A percentile compares a stretch with the other conserved stretches of the same genome.
These are phyloP conservation scores for Alouatta palliata DNA, from an alignment of 2,113 vertebrate genomes.

Conservation along the genomic window DNA sequence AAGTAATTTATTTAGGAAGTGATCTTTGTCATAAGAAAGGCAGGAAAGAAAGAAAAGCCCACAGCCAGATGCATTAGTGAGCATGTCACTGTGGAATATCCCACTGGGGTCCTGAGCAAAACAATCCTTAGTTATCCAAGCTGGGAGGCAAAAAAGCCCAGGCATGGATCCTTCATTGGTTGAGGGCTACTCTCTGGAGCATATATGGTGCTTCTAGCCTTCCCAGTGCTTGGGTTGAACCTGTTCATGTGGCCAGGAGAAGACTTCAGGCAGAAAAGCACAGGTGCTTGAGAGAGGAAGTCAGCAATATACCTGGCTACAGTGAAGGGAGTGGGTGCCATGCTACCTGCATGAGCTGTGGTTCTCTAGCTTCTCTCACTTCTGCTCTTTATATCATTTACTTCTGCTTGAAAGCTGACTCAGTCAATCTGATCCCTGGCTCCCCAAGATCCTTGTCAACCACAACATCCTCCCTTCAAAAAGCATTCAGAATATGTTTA, in stretches of 20 bases:
- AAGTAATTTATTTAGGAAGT: not conserved
- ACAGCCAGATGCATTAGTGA: not conserved
- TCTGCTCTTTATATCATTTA: not conserved
- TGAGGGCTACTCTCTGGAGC: not conserved
- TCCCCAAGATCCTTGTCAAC: not conserved
- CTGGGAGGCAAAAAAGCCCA: not conserved
- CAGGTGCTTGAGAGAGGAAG: not conserved
- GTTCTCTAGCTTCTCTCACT: not conserved
- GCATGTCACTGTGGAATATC: fast-evolving
- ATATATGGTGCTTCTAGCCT: not conserved
- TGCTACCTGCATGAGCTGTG: fast-evolving
- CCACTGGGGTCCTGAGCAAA: not conserved
- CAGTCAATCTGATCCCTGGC: not conserved
- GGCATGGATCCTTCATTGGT: not conserved
- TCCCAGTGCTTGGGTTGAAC: too few species aligned
- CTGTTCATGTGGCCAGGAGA: not conserved
- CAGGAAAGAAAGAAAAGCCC: too few species aligned
- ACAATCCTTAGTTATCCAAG: not conserved
- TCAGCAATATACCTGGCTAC: fast-evolving
- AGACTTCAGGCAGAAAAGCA: not conserved
- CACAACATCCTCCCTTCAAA: not conserved
- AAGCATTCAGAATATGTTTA: not conserved
- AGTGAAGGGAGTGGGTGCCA: too few species aligned
- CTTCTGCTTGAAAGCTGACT: not conserved
- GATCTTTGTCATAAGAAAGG: not conserved